Evolutionary conservation across 2,113 vertebrate species (phyloP).

Genomic region (Nibea albiflora): DNA sequence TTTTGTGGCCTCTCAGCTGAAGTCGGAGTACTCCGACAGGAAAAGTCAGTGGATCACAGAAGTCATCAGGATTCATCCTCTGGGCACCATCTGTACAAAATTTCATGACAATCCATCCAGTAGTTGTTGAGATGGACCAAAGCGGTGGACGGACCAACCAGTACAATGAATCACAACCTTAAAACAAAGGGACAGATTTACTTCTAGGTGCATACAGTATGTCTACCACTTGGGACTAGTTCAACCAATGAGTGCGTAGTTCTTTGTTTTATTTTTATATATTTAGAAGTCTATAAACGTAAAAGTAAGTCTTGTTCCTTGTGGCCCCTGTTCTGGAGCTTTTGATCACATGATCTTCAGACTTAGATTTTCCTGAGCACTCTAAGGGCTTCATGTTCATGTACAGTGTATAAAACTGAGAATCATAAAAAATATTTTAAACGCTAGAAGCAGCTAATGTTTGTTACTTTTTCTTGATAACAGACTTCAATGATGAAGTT

Average conservation of each 20-base stretch:
- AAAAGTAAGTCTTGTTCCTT: too few species aligned
- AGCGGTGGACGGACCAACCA: neutral
- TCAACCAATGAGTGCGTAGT: neutral
- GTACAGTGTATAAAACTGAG: too few species aligned
- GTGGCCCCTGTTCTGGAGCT: neutral
- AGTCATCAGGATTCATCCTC: neutral
- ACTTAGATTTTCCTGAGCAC: too few species aligned
- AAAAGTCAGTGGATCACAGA: neutral
- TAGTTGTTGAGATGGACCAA: neutral
- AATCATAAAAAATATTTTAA: too few species aligned
- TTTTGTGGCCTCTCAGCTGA: constrained; percentile 7
- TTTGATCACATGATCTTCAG: neutral
- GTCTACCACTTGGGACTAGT: neutral
- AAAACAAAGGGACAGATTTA: neutral
- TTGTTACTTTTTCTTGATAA: neutral
- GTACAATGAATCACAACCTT: too few species aligned
- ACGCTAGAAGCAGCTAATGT: neutral
- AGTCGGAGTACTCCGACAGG: constrained; percentile 10
- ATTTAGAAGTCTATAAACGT: too few species aligned
- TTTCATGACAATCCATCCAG: neutral
- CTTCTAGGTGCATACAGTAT: neutral
- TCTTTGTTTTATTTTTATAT: neutral
- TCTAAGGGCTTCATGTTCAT: too few species aligned
- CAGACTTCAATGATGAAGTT: neutral
- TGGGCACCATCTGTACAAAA: neutral